Evolutionary conservation across 2,113 vertebrate genomes (phyloP).

Genomic region (Chloroceryle aenea): DNA sequence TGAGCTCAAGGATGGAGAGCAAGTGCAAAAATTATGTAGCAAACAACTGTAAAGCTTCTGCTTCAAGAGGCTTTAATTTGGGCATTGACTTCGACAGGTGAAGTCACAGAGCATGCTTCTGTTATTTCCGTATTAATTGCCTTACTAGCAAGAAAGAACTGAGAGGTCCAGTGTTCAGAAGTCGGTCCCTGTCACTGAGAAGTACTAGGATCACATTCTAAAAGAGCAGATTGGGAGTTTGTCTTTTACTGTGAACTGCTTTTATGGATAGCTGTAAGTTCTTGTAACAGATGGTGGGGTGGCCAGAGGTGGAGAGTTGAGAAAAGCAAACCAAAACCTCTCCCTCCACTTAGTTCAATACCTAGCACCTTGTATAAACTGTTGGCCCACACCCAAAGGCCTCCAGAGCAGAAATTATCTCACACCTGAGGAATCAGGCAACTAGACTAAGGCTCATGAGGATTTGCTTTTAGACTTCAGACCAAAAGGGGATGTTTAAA

Average conservation of each 20-base stretch:
- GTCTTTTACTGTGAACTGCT: background rate
- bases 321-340: background rate
- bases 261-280: background rate
- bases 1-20: slow-evolving; percentile 6
- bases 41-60: slow-evolving; percentile 55
- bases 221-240: background rate
- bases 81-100: background rate
- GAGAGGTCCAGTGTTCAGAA: slow-evolving; percentile 34
- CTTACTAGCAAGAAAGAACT: background rate
- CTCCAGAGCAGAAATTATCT: slow-evolving; percentile 51
- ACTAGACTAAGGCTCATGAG: slow-evolving; percentile 57
- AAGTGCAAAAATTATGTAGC: slow-evolving; percentile 10
- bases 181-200: slow-evolving; percentile 25
- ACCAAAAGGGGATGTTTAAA: slow-evolving; percentile 7
- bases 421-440: slow-evolving; percentile 59
- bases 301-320: slow-evolving; percentile 30
- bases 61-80: slow-evolving; percentile 30
- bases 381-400: slow-evolving; percentile 54
- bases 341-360: background rate
- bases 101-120: slow-evolving; percentile 25
- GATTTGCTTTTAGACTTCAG: slow-evolving; percentile 40
- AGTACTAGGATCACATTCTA: slow-evolving; percentile 21
- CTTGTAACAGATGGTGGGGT: background rate
- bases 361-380: slow-evolving; percentile 51
- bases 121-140: background rate